Base-by-base conservation (phyloP, 2,888 invertebrate species). In the Tromatobia lineatoria region DNA sequence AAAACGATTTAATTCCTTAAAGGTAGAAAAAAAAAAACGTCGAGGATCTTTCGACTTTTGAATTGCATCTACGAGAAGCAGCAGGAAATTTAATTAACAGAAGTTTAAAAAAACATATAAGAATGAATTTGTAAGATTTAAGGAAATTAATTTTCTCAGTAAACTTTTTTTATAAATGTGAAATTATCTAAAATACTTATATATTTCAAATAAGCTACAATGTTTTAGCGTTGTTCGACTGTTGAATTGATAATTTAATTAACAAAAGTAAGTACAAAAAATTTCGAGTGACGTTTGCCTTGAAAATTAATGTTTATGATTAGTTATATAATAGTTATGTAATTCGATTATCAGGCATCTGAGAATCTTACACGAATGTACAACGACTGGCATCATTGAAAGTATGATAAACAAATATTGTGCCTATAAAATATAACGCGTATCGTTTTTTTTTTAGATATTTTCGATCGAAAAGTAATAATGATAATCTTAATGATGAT, bases 361-460 rank as follows among this genome's bases (percentile, higher is more conserved):
- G 77, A 77, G 45, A 80, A 80, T 74, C 20, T 84, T 73, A 69
- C 67, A 69, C 73, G 47, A 73, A 75, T 87, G 84, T 90, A 88
- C 87, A 88, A 88, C 88, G 88, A 90, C 88, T 88, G 90, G 90
- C 91, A 91, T 89, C 90, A 89, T 88, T 82, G 88, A 90, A 87
- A 86, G 86, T 87, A 83, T 47, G 85, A 86, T 86, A 80, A 87
- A 85, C 85, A 11, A 38, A 64, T 89, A 87, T 89, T 89, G 90
- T 90, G 90, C 91, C 90, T 90, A 85, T 81, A 42, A 87, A 87
- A 59, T 34, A 69, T 64, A 20, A n/a, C 29, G 67, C 13, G 83
- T 80, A 80, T 38, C 38, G 7, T 83, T 71, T 82, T 82, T 70
- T 80, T 64, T 61, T 61, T 67, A 61, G 4, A 52, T 61, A 34